Evolutionary conservation across 2,113 vertebrate genomes (phyloP).

Genomic region (Leptobrachium leishanense): DNA sequence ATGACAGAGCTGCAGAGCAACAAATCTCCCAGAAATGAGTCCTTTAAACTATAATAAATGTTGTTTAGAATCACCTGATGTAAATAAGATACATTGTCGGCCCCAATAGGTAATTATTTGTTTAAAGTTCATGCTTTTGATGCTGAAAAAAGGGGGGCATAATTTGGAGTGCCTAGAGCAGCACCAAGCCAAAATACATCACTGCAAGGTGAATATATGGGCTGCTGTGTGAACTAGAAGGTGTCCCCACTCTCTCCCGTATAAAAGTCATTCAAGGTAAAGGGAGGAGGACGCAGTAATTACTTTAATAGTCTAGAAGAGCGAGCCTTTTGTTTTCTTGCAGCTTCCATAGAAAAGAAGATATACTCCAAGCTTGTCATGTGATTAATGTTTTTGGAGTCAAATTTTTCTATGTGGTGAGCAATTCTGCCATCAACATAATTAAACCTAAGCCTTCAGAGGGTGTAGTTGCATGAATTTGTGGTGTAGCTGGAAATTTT

Average conservation of each 20-base stretch:
- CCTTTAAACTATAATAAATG: no score
- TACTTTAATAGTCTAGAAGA: conserved; percentile 14
- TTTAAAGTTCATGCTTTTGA: no score
- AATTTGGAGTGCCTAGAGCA: no score
- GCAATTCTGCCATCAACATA: conserved; percentile 6
- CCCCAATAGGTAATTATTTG: no score
- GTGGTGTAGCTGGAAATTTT: conserved; percentile 25
- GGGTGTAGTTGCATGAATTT: conserved; percentile 18
- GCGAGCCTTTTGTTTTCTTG: conserved; percentile 8
- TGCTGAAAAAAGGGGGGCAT: no score
- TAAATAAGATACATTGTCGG: no score
- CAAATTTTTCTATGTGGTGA: conserved; percentile 10
- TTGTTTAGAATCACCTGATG: no score
- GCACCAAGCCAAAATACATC: no score
- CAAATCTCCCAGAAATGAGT: no score
- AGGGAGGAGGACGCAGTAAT: conserved; percentile 5
- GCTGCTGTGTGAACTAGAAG: neutral
- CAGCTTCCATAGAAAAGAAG: neutral
- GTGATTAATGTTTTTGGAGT: neutral
- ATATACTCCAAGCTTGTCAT: neutral
- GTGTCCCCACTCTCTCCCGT: neutral
- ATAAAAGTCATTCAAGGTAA: conserved; percentile 25
- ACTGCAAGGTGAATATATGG: no score
- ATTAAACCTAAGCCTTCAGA: conserved; percentile 24
- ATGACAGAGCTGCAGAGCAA: no score